These are phyloP conservation scores for Callospermophilus lateralis DNA, from an alignment of 2,113 vertebrate genomes.

Conservation along the genomic window DNA sequence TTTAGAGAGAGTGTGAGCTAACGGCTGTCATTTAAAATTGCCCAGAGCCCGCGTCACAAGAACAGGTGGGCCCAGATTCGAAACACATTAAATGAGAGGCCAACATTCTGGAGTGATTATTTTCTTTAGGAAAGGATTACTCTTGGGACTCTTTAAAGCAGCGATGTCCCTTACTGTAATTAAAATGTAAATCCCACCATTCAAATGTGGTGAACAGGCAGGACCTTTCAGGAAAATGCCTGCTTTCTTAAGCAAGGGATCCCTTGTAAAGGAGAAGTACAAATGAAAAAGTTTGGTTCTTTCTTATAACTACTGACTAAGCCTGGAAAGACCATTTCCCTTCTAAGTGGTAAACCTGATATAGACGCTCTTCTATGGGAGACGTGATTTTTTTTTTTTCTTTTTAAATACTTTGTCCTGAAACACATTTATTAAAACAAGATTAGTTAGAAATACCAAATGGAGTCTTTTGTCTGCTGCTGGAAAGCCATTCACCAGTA, in stretches of 20 bases:
- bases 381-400: not conserved
- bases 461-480: not conserved
- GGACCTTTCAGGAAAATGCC: slow-evolving; percentile 43
- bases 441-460: not conserved
- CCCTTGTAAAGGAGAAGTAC: not conserved
- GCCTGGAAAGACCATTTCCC: not conserved
- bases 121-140: slow-evolving; percentile 63
- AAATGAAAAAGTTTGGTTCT: slow-evolving; percentile 14
- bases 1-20: slow-evolving; percentile 73
- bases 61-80: slow-evolving; percentile 72
- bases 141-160: slow-evolving; percentile 56
- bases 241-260: slow-evolving; percentile 22
- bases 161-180: slow-evolving; percentile 27
- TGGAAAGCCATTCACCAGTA: slow-evolving; percentile 42
- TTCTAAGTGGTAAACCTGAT: not conserved
- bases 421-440: not conserved
- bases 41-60: not conserved
- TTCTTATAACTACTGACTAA: slow-evolving; percentile 21
- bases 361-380: not conserved
- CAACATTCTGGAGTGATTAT: slow-evolving; percentile 58
- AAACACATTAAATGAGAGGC: slow-evolving; percentile 63
- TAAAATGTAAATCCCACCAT: slow-evolving; percentile 62
- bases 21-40: slow-evolving; percentile 68
- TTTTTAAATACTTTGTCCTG: slow-evolving; percentile 2
- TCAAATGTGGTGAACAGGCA: not conserved